Conservation (phyloP, 2,888 invertebrate species). For the Zhuqinia jingwanae region DNA sequence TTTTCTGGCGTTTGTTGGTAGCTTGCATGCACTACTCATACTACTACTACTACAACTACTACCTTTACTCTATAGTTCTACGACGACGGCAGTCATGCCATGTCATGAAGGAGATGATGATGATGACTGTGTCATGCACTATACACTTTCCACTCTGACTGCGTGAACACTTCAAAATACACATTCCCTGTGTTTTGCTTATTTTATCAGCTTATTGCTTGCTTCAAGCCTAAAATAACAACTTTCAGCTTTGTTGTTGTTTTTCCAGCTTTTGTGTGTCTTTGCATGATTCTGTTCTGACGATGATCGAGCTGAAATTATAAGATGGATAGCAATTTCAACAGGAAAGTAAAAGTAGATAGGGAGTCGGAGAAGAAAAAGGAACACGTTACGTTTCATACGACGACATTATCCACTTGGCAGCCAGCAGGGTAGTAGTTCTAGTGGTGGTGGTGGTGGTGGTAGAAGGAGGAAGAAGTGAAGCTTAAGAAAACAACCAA, state of each 20-base stretch:
- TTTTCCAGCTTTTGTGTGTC: neutral
- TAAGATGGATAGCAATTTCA: constrained; percentile 36
- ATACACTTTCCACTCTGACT: constrained; percentile 12
- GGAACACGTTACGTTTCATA: neutral
- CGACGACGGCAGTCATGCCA: constrained; percentile 25
- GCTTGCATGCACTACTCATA: constrained; percentile 30
- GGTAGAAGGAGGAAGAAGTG: too few relatives aligned
- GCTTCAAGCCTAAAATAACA: constrained; percentile 62
- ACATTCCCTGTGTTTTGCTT: constrained; percentile 47
- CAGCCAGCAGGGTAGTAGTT: constrained; percentile 39
- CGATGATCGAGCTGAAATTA: constrained; percentile 42
- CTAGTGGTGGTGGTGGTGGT: too few relatives aligned
- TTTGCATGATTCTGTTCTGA: constrained; percentile 25
- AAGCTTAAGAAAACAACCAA: constrained; percentile 61
- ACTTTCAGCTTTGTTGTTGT: constrained; percentile 23
- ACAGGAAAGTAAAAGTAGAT: constrained; percentile 15
- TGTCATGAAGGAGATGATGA: constrained; percentile 6
- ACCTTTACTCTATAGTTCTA: too few relatives aligned
- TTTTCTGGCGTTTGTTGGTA: constrained; percentile 52
- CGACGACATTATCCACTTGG: constrained; percentile 54
- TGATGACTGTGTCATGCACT: neutral
- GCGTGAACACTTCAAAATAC: neutral
- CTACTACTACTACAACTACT: too few relatives aligned
- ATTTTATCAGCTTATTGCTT: constrained; percentile 58
- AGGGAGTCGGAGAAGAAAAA: neutral